Base-by-base conservation (phyloP, 2,888 invertebrate species). In the Ophion slaviceki region DNA sequence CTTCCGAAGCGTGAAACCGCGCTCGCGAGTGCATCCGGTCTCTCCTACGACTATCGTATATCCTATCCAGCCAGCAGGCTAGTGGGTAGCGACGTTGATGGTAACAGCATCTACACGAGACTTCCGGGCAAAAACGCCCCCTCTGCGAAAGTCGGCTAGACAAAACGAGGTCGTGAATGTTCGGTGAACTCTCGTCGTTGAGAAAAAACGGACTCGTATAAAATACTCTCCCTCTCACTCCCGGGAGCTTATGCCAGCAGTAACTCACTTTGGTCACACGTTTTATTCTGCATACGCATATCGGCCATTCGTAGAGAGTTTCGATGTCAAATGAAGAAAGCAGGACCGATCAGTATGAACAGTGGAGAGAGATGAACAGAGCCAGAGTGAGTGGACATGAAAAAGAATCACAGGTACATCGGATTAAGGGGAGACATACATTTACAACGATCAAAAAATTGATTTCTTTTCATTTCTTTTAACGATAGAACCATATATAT, bases 81-180 rank as follows among this genome's bases (percentile, higher is more conserved):
- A 20, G 36, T 59, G 40, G 6, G 28, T n/a, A 53, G 24, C 45
- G 10, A 45, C 45, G 59, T 70, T 36, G 72, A 61, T 61, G 72
- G 77, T 68, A 80, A 80, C 82, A 70, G 57, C 82, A 68, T 78
- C 62, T 78, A 36, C 53, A 45, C 47, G 67, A 53, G 64, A 75
- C 75, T 79, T 76, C 59, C 76, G 72, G 32, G 53, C 80, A 64
- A 72, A 67, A 72, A 57, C 67, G 32, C 67, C 76, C 82, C n/a
- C 72, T 74, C 72, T 45, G 40, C 68, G 76, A 77, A 82, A 64
- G 82, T 86, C 80, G 68, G 80, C 76, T 76, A 82, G 85, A 85
- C 82, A 85, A 85, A 85, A 85, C 79, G 82, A 76, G 85, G 79
- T 79, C 85, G 82, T 82, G 79, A 80, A 82, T 80, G 76, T 82